Conservation (phyloP, 2,797 vertebrate species). For the Sphenopsis melanotis region DNA sequence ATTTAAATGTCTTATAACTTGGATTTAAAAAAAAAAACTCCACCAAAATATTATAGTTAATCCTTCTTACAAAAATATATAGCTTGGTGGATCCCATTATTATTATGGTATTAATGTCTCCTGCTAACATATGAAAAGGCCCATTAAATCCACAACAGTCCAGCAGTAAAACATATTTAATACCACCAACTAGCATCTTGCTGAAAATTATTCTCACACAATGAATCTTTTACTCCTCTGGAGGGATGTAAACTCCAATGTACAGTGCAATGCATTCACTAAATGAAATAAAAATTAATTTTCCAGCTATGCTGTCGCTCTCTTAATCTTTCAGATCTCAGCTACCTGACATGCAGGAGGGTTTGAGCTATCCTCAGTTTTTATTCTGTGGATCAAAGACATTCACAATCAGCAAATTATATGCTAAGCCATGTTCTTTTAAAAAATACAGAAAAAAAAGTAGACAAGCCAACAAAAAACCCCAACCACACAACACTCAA, state of each 20-base stretch:
- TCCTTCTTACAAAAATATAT: neutral
- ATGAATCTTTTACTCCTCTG: neutral
- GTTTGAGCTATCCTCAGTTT: neutral
- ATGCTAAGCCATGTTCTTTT: neutral
- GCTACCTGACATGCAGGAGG: neutral
- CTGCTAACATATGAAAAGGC: slow-evolving; percentile 32
- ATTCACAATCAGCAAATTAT: neutral
- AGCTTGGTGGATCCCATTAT: neutral
- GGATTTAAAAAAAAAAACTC: neutral
- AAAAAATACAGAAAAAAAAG: neutral
- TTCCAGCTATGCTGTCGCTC: neutral
- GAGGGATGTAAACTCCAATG: neutral
- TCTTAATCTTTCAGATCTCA: neutral
- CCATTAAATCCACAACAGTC: slow-evolving; percentile 41
- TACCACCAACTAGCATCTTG: neutral
- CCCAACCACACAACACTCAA: neutral
- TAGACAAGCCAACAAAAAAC: neutral
- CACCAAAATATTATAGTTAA: neutral
- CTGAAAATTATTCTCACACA: slow-evolving; percentile 41
- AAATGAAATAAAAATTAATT: neutral
- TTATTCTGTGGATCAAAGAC: neutral
- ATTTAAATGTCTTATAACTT: slow-evolving; percentile 12
- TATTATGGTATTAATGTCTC: slow-evolving; percentile 24
- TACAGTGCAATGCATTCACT: neutral
- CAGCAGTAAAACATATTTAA: slow-evolving; percentile 15